A percentile compares a stretch with the other conserved stretches of the same genome.
Conservation (phyloP, 2,888 invertebrate genomes). For the Priocnemis perturbator region DNA sequence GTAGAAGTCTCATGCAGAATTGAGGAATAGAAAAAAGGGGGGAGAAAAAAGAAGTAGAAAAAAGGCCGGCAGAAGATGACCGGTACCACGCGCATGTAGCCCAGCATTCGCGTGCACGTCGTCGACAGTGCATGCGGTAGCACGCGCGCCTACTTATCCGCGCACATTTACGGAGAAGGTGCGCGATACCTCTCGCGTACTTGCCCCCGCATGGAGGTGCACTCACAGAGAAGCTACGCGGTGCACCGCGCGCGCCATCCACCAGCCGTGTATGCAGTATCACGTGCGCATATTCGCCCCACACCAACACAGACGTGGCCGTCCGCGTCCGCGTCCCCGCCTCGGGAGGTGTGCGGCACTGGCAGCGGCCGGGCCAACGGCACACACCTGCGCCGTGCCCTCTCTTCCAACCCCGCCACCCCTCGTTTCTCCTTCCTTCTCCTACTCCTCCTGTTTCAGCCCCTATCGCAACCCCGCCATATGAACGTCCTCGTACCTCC, state of each 20-base stretch:
- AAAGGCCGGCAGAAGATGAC: too few species aligned
- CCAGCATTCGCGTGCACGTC: too few species aligned
- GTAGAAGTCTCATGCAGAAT: too few species aligned
- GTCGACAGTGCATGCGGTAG: slow-evolving; percentile 14
- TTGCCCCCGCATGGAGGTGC: too few species aligned
- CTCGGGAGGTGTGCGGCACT: slow-evolving; percentile 42
- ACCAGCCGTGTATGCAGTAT: background rate
- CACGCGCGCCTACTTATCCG: slow-evolving; percentile 37
- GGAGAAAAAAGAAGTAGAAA: too few species aligned
- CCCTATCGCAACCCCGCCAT: background rate
- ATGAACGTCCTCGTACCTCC: background rate
- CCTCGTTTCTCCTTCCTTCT: slow-evolving; percentile 9
- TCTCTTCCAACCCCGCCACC: slow-evolving; percentile 16
- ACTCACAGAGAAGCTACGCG: too few species aligned
- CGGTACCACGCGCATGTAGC: too few species aligned
- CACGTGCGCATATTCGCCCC: slow-evolving; percentile 7
- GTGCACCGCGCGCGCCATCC: too few species aligned
- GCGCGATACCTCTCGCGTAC: too few species aligned
- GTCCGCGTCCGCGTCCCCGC: background rate
- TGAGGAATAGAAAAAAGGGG: too few species aligned
- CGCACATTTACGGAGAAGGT: too few species aligned
- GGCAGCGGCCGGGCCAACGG: slow-evolving; percentile 66
- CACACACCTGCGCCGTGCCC: slow-evolving; percentile 67
- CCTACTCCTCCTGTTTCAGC: slow-evolving; percentile 4
- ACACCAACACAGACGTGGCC: background rate